Percentiles rank a stretch among this genome's conserved stretches.
These are phyloP conservation scores for Urocynchramus pylzowi DNA, from an alignment of 2,113 vertebrate species.

Conservation along the genomic window DNA sequence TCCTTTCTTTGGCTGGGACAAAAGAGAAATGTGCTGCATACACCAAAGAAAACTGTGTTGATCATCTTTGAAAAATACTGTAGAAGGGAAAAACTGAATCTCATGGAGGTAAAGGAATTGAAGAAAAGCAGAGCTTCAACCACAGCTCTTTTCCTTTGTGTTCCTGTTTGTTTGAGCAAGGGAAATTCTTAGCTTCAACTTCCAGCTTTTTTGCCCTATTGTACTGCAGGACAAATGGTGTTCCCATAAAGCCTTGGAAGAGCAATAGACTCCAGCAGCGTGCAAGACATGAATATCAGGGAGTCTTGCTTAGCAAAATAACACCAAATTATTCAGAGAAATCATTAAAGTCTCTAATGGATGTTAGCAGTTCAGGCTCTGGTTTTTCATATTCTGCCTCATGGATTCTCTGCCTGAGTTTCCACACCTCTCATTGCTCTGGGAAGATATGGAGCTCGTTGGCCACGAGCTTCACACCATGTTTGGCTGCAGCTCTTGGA, in stretches of 20 bases:
- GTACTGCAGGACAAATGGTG: neutral
- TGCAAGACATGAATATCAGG: neutral
- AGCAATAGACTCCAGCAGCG: neutral
- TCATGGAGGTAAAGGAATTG: neutral
- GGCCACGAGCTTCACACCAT: neutral
- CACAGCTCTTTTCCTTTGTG: neutral
- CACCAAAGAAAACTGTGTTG: neutral
- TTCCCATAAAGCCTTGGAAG: neutral
- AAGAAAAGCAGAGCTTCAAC: neutral
- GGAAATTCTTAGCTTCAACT: neutral
- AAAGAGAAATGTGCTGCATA: neutral
- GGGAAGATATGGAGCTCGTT: accelerated
- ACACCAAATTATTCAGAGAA: neutral
- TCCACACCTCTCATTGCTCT: neutral
- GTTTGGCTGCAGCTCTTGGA: neutral
- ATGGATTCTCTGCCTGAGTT: neutral
- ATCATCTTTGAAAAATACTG: neutral
- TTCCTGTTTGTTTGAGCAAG: neutral
- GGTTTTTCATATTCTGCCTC: neutral
- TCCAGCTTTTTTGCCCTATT: neutral
- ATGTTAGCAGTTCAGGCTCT: neutral
- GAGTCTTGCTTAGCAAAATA: neutral
- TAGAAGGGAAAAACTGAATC: neutral
- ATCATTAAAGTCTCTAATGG: neutral
- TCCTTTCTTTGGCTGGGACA: slow-evolving; percentile 1